A percentile compares a stretch with the other conserved stretches of the same genome.
These are phyloP conservation scores for Coecobrya sp. DNA, from an alignment of 2,888 invertebrate genomes.

Conservation along the genomic window DNA sequence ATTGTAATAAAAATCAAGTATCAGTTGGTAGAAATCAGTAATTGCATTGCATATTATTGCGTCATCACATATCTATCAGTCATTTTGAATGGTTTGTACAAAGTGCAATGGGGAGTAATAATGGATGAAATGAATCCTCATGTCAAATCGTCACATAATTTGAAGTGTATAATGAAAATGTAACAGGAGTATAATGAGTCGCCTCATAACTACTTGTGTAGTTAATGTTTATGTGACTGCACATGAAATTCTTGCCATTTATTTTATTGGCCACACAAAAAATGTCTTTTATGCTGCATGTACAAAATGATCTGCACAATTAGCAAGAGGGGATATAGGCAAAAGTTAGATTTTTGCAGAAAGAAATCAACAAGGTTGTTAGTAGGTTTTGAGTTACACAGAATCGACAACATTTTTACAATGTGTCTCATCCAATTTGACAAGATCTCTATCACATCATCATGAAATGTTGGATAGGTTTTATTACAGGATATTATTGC, in stretches of 20 bases:
- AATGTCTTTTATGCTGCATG: slow-evolving; percentile 1
- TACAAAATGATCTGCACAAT: background rate
- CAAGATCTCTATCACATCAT: slow-evolving; percentile 70
- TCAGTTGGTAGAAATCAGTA: slow-evolving; percentile 31
- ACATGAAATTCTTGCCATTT: background rate
- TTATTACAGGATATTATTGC: slow-evolving; percentile 75
- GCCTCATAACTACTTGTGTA: background rate
- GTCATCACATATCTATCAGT: background rate
- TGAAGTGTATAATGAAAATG: slow-evolving; percentile 13
- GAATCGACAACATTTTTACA: slow-evolving; percentile 69
- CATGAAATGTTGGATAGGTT: slow-evolving; percentile 49
- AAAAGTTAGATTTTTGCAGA: slow-evolving; percentile 4
- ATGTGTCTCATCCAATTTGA: slow-evolving; percentile 79
- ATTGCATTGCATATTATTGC: background rate
- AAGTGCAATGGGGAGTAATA: background rate
- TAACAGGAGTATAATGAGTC: slow-evolving; percentile 30
- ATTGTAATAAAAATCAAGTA: slow-evolving; percentile 38
- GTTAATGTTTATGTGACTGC: background rate
- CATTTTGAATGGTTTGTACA: background rate
- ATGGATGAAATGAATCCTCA: background rate
- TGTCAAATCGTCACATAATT: slow-evolving; percentile 43
- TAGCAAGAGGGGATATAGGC: background rate
- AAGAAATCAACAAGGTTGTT: slow-evolving; percentile 28
- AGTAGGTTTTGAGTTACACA: background rate
- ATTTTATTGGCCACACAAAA: slow-evolving; percentile 11